phyloP scores from a whole-genome alignment of 2,797 vertebrate species.

The Hoplostethus atlanticus region DNA sequence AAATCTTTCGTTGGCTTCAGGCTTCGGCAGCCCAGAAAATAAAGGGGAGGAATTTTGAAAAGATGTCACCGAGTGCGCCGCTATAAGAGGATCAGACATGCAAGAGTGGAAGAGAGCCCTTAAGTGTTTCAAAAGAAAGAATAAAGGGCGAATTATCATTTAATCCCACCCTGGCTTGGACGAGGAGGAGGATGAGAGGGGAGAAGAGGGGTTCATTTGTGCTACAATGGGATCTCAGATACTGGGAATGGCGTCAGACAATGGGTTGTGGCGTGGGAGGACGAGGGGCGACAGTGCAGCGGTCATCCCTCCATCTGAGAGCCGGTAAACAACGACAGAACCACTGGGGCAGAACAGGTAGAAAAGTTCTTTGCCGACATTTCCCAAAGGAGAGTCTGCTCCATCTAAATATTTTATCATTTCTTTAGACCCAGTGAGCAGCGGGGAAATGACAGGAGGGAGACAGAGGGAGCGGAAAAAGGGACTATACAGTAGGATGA shows the following conservation, averaged over 20 bases:
- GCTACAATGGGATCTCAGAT: conserved; percentile 53
- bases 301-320: conserved; percentile 35
- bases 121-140: conserved; percentile 74
- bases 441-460: background rate
- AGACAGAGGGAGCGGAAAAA: background rate
- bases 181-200: conserved; percentile 46
- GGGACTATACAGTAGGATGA: background rate
- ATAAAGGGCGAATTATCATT: conserved; percentile 81
- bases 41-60: conserved; percentile 70
- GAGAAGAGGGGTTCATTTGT: conserved; percentile 60
- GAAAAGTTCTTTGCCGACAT: conserved; percentile 32
- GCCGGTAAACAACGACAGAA: conserved; percentile 35
- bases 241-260: conserved; percentile 55
- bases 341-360: conserved; percentile 37
- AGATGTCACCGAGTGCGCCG: conserved; percentile 68
- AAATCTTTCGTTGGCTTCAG: conserved; percentile 53
- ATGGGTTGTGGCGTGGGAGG: conserved; percentile 51
- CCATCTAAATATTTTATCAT: conserved; percentile 48
- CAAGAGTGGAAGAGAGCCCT: conserved; percentile 78
- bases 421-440: conserved; percentile 16
- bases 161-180: conserved; percentile 75
- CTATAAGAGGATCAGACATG: conserved; percentile 85
- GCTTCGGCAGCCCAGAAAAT: conserved; percentile 51
- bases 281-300: conserved; percentile 25
- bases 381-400: conserved; percentile 12